Percentiles rank a stretch among this genome's conserved stretches.
These are phyloP conservation scores for Holocentrus rufus DNA, from an alignment of 2,797 vertebrate species.

Conservation along the genomic window DNA sequence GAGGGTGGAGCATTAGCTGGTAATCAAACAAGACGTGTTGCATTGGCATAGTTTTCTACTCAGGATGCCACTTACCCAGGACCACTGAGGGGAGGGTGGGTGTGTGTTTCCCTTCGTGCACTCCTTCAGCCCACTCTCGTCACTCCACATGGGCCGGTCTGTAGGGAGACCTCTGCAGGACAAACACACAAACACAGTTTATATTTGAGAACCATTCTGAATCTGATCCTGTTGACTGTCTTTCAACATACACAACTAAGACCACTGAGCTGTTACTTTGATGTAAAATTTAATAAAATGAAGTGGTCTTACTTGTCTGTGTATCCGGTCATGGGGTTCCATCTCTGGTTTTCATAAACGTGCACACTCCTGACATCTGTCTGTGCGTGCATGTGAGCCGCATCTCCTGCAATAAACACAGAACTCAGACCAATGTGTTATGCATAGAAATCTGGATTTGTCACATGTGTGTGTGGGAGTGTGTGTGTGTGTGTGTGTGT, in stretches of 20 bases:
- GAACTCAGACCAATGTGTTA: neutral
- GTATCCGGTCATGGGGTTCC: slow-evolving; percentile 97
- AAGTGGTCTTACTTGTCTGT: slow-evolving; percentile 86
- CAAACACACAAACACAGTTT: slow-evolving; percentile 6
- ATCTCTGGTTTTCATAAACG: slow-evolving; percentile 97
- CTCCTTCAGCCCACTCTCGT: slow-evolving; percentile 90
- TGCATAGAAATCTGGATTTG: neutral
- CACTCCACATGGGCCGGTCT: slow-evolving; percentile 97
- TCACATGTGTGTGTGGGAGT: neutral
- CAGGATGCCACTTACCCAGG: slow-evolving; percentile 85
- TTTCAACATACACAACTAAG: neutral
- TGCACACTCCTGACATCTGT: slow-evolving; percentile 88
- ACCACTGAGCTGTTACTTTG: neutral
- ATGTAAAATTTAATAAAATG: neutral
- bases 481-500: neutral
- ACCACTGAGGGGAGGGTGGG: slow-evolving; percentile 93
- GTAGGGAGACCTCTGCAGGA: slow-evolving; percentile 91
- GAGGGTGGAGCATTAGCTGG: neutral
- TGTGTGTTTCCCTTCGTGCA: slow-evolving; percentile 90
- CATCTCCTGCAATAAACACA: slow-evolving; percentile 76
- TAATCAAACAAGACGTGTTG: neutral
- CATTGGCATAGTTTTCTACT: neutral
- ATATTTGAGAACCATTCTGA: neutral
- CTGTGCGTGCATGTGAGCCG: slow-evolving; percentile 82
- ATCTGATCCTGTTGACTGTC: neutral